A percentile compares a stretch with the other conserved stretches of the same genome.
These are phyloP conservation scores for Cairina moschata DNA, from an alignment of 2,113 vertebrate species.

Conservation along the genomic window DNA sequence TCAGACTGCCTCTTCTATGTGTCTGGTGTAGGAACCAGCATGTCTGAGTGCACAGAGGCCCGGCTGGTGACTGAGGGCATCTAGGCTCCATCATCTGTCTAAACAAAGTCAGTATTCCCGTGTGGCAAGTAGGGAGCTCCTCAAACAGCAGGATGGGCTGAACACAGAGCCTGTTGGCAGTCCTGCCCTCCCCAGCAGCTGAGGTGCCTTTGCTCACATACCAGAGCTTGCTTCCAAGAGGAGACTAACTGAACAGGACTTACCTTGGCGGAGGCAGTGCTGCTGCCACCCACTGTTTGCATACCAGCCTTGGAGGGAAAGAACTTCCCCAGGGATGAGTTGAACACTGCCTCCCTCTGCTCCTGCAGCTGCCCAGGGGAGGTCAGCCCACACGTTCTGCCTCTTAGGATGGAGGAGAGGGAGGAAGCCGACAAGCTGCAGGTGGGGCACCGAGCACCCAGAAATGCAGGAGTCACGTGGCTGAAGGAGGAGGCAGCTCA, in stretches of 20 bases:
- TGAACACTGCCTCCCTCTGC: neutral
- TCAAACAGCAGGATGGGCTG: neutral
- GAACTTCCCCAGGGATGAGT: neutral
- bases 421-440: neutral
- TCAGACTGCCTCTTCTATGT: neutral
- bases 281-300: neutral
- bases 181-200: neutral
- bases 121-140: neutral
- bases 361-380: neutral
- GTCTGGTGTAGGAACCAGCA: neutral
- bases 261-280: neutral
- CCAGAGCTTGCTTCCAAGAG: neutral
- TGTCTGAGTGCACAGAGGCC: neutral
- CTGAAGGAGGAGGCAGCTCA: neutral
- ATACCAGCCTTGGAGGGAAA: neutral
- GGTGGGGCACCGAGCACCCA: neutral
- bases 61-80: neutral
- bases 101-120: neutral
- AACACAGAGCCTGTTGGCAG: neutral
- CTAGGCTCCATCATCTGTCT: neutral
- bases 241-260: neutral
- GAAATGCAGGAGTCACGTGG: neutral
- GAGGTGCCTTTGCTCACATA: neutral
- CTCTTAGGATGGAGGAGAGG: neutral
- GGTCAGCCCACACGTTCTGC: neutral